Base-by-base conservation (phyloP, 2,888 invertebrate species). In the Orthonychiurus folsomi region DNA sequence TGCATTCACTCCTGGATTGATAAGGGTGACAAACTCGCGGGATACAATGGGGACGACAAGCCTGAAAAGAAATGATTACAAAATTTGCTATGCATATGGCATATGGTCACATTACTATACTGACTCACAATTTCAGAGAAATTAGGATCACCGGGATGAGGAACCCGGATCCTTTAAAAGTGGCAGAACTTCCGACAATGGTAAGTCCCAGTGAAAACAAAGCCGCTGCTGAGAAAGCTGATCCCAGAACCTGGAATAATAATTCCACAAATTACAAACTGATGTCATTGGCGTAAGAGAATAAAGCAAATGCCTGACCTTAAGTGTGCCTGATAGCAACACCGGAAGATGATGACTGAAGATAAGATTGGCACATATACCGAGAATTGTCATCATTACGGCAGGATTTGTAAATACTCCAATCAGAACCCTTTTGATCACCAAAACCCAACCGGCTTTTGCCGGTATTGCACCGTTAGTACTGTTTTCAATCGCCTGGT, bases 221-320 rank as follows among this genome's bases (percentile, higher is more conserved):
- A 0, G 95, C 93, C 54, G 89, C 86, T 1, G 93, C 93, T 27
- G 93, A 88, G 77, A 94, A 96, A 5, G 95, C 90, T 74, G 87
- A 84, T 0, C 91, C 91, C 73, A 93, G 83, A 2, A 87, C 86
- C 81, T 85, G 72, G 60, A 76, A 75, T 50, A 27, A 52, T 52
- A 48, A 58, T 63, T 50, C n/a, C 50, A 53, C 20, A 56, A 18
- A 15, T 60, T 60, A 54, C 25, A 9, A 50, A 56, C 9, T 58
- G 12, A 56, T 47, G 53, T 52, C 53, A 3, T 56, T 28, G 52
- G 59, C 57, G 28, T 56, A 60, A 60, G 18, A 37, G n/a, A 3
- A 3, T 23, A n/a, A 56, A 20, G 27, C 25, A n/a, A 21, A 54
- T 21, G 24, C 78, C 79, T 77, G 78, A 88, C 88, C 79, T 86